Evolutionary conservation across 1,140 invertebrate species (phyloP).

Genomic region (Steinernema khuongi): DNA sequence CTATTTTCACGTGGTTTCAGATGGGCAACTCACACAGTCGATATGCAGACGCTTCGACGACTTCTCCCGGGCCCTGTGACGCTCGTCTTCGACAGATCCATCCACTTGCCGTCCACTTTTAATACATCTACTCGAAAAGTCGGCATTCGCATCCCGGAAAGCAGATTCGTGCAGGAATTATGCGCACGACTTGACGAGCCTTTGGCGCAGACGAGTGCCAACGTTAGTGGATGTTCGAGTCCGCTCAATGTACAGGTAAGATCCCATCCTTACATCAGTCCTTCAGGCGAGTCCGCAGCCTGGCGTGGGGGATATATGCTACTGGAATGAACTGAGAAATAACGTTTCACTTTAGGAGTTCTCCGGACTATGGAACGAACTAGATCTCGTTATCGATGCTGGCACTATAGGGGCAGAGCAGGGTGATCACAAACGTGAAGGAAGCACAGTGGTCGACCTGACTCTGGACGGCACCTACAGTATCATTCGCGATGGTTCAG

Average conservation of each 20-base stretch:
- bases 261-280: neutral
- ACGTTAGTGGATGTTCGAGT: constrained; percentile 23
- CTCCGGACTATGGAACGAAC: constrained; percentile 22
- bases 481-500: constrained; percentile 33
- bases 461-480: constrained; percentile 21
- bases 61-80: constrained; percentile 39
- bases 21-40: constrained; percentile 9
- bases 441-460: constrained; percentile 36
- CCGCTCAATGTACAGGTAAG: constrained; percentile 1
- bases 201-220: constrained; percentile 37
- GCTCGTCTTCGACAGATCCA: constrained; percentile 31
- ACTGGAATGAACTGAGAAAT: neutral
- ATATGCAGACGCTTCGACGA: neutral
- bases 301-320: neutral
- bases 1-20: constrained; percentile 8
- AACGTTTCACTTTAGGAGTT: constrained; percentile 22
- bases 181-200: constrained; percentile 31
- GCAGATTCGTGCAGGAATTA: constrained; percentile 24
- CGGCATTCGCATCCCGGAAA: constrained; percentile 36
- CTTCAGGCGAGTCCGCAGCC: neutral
- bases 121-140: constrained; percentile 29
- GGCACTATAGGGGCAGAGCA: constrained; percentile 19
- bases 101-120: constrained; percentile 22
- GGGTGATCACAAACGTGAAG: neutral
- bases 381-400: constrained; percentile 33